Evolutionary conservation across 92 coral and sea anemone species (phyloP).

Genomic region (Epizoanthus fatuus): DNA sequence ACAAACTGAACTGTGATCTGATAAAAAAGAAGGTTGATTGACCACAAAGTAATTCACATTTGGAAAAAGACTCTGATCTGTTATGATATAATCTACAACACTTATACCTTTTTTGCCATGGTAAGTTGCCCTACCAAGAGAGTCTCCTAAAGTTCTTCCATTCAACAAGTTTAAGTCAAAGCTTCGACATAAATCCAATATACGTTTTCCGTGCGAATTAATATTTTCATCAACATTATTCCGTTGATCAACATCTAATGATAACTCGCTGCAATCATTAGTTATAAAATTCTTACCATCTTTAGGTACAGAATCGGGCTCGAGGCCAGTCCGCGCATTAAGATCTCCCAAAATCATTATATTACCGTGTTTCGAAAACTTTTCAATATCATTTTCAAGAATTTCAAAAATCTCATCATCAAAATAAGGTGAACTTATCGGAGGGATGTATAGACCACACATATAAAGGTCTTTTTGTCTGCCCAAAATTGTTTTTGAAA

Average conservation of each 20-base stretch:
- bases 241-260: slow-evolving; percentile 19
- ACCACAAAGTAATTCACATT: slow-evolving; percentile 48
- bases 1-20: slow-evolving; percentile 47
- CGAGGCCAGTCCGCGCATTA: slow-evolving; percentile 30
- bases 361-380: slow-evolving; percentile 25
- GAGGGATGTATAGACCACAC: slow-evolving; percentile 16
- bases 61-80: slow-evolving; percentile 26
- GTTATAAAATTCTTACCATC: slow-evolving; percentile 40
- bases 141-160: slow-evolving; percentile 67
- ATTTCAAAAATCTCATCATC: slow-evolving; percentile 23
- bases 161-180: slow-evolving; percentile 65
- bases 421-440: slow-evolving; percentile 30
- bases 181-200: slow-evolving; percentile 57
- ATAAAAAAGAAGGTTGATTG: slow-evolving; percentile 46
- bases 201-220: slow-evolving; percentile 62
- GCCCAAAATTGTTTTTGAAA: slow-evolving; percentile 16
- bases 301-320: slow-evolving; percentile 33
- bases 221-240: slow-evolving; percentile 49
- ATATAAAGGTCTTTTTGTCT: slow-evolving; percentile 18
- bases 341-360: slow-evolving; percentile 17
- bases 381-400: slow-evolving; percentile 22
- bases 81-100: slow-evolving; percentile 47
- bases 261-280: slow-evolving; percentile 12
- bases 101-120: slow-evolving; percentile 60
- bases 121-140: slow-evolving; percentile 56